Conservation (phyloP, 2,888 invertebrate species). For the Agrotis ipsilon region DNA sequence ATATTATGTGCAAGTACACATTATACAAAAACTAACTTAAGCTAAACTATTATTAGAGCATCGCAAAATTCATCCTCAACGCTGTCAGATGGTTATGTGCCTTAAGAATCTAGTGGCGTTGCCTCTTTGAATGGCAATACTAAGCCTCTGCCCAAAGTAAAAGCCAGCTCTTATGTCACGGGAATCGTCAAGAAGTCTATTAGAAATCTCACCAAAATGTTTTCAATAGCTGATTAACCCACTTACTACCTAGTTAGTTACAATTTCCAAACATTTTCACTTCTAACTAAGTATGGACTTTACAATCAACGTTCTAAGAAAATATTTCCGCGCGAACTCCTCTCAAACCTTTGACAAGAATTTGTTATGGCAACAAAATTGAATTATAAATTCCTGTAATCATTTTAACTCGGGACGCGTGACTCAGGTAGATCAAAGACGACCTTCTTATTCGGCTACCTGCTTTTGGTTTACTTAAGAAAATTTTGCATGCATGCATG, state of each 20-base stretch:
- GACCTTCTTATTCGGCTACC: not conserved
- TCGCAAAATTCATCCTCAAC: too few species aligned
- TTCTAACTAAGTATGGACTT: slow-evolving; percentile 10
- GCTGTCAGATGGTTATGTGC: too few species aligned
- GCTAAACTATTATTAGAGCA: too few species aligned
- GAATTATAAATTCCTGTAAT: slow-evolving; percentile 21
- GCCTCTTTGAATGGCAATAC: too few species aligned
- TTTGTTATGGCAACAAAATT: slow-evolving; percentile 27
- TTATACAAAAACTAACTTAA: too few species aligned
- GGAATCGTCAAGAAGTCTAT: too few species aligned
- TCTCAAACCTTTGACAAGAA: slow-evolving; percentile 23
- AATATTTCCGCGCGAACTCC: slow-evolving; percentile 8
- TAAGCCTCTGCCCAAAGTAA: too few species aligned
- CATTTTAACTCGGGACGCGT: slow-evolving; percentile 11
- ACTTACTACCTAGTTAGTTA: not conserved
- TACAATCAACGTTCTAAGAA: slow-evolving; percentile 17
- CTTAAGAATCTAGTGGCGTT: too few species aligned
- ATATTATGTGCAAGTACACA: too few species aligned
- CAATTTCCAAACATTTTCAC: slow-evolving; percentile 20
- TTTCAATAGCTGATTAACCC: not conserved
- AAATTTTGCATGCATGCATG: too few species aligned
- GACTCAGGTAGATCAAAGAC: slow-evolving; percentile 12
- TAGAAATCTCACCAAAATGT: too few species aligned
- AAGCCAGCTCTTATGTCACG: too few species aligned
- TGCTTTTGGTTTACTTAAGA: not conserved